These are phyloP conservation scores for Halocynthia aurantium DNA, from an alignment of 23 tunicate genomes.

Conservation along the genomic window DNA sequence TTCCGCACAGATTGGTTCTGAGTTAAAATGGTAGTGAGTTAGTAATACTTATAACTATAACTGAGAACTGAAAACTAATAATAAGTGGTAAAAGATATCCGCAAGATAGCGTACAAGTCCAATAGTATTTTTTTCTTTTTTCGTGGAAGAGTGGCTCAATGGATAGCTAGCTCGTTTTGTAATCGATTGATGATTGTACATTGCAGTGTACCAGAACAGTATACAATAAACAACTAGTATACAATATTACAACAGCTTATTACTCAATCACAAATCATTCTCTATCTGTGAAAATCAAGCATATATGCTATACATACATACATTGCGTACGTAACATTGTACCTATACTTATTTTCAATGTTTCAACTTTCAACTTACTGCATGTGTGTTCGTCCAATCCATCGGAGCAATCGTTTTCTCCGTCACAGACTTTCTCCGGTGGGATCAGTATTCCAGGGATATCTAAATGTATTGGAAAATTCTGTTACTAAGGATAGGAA, in stretches of 20 bases:
- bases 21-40: too few species aligned
- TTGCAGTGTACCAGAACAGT: too few species aligned
- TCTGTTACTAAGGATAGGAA: background rate
- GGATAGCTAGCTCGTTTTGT: too few species aligned
- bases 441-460: background rate
- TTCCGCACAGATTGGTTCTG: constrained; percentile 13
- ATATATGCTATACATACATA: too few species aligned
- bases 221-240: too few species aligned
- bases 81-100: background rate
- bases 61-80: background rate
- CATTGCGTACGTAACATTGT: too few species aligned
- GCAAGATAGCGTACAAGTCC: background rate
- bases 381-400: constrained; percentile 17
- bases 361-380: constrained; percentile 5
- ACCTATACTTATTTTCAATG: too few species aligned
- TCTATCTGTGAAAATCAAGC: too few species aligned
- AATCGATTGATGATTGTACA: too few species aligned
- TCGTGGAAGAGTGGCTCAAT: background rate
- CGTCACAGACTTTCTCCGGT: constrained; percentile 4
- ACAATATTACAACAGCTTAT: too few species aligned
- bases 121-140: background rate
- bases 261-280: too few species aligned
- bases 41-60: background rate
- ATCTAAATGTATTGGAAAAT: background rate
- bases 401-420: constrained; percentile 5